Percentiles rank a stretch among this genome's conserved stretches.
Conservation (phyloP, 2,888 invertebrate genomes). For the Cosmopolites sordidus region DNA sequence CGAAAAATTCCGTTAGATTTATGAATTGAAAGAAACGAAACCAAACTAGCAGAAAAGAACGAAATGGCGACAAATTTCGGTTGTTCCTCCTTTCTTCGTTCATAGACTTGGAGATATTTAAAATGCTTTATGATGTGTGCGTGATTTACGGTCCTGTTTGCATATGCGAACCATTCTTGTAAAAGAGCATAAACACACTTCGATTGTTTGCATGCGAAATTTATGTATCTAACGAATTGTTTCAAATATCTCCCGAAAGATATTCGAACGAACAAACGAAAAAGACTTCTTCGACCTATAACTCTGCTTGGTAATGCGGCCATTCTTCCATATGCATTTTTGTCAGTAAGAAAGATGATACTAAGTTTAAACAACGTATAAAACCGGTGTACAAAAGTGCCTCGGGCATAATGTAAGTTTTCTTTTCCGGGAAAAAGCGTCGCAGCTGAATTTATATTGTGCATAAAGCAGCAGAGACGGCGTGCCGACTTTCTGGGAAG, state of each 20-base stretch:
- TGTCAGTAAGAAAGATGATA: constrained; percentile 24
- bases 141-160: constrained; percentile 38
- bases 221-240: constrained; percentile 29
- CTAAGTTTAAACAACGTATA: constrained; percentile 25
- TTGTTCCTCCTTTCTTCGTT: constrained; percentile 15
- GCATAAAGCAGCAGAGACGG: constrained; percentile 21
- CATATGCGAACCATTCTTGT: constrained; percentile 33
- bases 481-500: constrained; percentile 16
- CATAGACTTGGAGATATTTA: constrained; percentile 28
- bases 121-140: constrained; percentile 37
- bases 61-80: constrained; percentile 21
- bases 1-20: too few species aligned
- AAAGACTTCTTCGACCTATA: constrained; percentile 10
- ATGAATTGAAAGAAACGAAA: too few species aligned
- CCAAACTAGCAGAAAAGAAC: too few species aligned
- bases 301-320: not conserved
- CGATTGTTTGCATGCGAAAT: constrained; percentile 33
- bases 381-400: constrained; percentile 23
- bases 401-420: constrained; percentile 23
- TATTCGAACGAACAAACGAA: constrained; percentile 14
- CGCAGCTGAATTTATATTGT: constrained; percentile 22
- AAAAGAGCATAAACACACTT: constrained; percentile 35
- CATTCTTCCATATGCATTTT: constrained; percentile 29
- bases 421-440: constrained; percentile 21
- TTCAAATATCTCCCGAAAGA: constrained; percentile 6